Evolutionary conservation across 2,888 invertebrate species (phyloP), one percentile per base, ranked within the genome.

Genomic region (Orchesellides sinensis): DNA sequence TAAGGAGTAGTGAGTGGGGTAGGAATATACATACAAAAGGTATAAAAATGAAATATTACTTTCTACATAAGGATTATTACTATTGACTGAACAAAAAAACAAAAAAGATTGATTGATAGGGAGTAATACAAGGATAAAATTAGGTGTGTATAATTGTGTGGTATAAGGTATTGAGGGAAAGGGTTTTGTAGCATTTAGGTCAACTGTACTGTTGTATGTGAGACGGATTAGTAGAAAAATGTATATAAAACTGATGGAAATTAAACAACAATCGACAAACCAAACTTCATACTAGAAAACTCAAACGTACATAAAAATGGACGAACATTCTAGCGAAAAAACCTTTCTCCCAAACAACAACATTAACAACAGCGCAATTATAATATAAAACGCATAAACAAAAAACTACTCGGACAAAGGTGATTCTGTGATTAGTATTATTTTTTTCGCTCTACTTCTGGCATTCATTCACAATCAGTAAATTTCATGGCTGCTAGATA

Each of bases 391-490:
- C 63, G 75, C 69, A 74, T 82, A 40, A 82, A 75, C 69, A 75
- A 82, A 75, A 75, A 75, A 75, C 82, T 82, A 82, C 82, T 82
- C 82, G 82, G 82, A 82, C 70, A 82, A 61, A 82, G 75, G 75
- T 75, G 82, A 70, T 69, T 75, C 52, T 82, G 54, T 61, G 69
- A 75, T 82, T 75, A 82, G 75, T 82, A 82, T 56, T 69, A 59
- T 74, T 56, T 56, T 29, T 68, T 66, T 66, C 32, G 45, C 68
- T 81, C 82, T 82, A 82, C 82, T 82, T 82, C 82, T 82, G 81
- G 74, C 69, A 29, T 49, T 49, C 49, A 49, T 68, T 47, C 66
- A 27, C 66, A 49, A 68, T 49, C 47, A 68, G 14, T 63, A 35
- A 4, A 63, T 68, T 19, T 32, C 35, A 63, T 23, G 59, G 32